Base-by-base conservation (phyloP, 35 echinoderm and acorn worm genomes). In the Patiria miniata region DNA sequence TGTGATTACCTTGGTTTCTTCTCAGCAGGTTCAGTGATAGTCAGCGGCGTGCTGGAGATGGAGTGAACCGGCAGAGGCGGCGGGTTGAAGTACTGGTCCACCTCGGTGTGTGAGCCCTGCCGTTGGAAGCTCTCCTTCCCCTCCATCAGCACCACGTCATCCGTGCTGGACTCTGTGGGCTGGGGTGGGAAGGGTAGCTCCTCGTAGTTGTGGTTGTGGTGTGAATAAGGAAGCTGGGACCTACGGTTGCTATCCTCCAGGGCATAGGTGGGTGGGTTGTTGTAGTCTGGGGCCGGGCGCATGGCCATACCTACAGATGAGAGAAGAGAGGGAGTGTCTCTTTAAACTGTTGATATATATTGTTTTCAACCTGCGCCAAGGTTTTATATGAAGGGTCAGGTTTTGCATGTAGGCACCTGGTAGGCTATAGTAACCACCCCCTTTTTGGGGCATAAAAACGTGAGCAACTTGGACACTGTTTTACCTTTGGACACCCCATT, bases 31-130 rank as follows among this genome's bases (percentile, higher is more conserved):
- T 73, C 65, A 2, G 65, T 30, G 21, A 73, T 28, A 5, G 65
- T 73, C 65, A 73, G 65, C 65, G 26, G 22, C 8, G 65, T 34
- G 65, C 23, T 73, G 26, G 65, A 73, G 21, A 73, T 73, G 15
- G 65, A 73, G 65, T 73, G 65, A 23, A 73, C 65, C 4, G 42
- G 42, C 12, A n/a, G n/a, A n/a, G n/a, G n/a, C 57, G 65, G 21
- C 14, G 65, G 65, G 65, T 73, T 73, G 65, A 32, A 73, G 29
- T 73, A 73, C 65, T 73, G 65, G 65, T 73, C 65, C 65, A 73
- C 65, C 29, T 73, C 65, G 65, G 65, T 73, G 65, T 73, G 65
- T 1, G 65, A 73, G 26, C 34, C 65, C 65, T 73, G 65, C 65
- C 65, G 26, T 23, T 73, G 29, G 1, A 73, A 28, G 42, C 4